Base-by-base conservation (phyloP, 1,140 invertebrate species). In the Drosophila ohnishii region DNA sequence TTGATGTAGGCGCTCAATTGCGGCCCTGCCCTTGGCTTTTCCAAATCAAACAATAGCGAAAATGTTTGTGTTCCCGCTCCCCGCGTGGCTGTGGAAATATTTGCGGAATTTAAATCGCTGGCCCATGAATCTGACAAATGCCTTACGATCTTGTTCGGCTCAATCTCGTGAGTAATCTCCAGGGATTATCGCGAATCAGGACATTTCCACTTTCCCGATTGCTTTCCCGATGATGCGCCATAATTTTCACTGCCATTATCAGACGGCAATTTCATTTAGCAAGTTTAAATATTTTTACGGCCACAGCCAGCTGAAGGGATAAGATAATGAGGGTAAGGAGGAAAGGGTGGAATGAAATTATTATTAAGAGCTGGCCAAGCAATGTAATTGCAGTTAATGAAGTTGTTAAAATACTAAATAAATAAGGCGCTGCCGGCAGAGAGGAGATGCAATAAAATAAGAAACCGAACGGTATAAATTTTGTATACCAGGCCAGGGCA, bases 321-420 rank as follows among this genome's bases (percentile, higher is more conserved):
- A 39, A 13, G 22, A 62, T 44, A 62, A 66, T 8, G 30, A 35
- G 16, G 30, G 11, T 13, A 7, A 65, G 45, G 42, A 32, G 6
- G n/a, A 66, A 45, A 30, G 62, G 25, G 47, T 25, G 19, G 10
- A 67, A 35, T 22, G 25, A 45, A 69, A 70, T 57, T 47, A 70
- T 69, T 37, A 44, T 69, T 25, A 69, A 57, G 50, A 58, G 67
- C 50, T 48, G 51, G 28, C 61, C 35, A 57, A 40, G 67, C 13
- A 39, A 71, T 40, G 53, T 70, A 58, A 71, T 71, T 71, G 67
- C 44, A 71, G 65, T 71, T 71, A 70, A 71, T 71, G 51, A 70
- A 58, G 62, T 59, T 70, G 79, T 66, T 71, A 70, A 75, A 83
- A 79, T 84, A 65, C 76, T 81, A 75, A 81, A 85, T 78, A 78